phyloP scores from a whole-genome alignment of 37 sponge, comb jelly and placozoan genomes.

The Chondrilla cf. caribensis region DNA sequence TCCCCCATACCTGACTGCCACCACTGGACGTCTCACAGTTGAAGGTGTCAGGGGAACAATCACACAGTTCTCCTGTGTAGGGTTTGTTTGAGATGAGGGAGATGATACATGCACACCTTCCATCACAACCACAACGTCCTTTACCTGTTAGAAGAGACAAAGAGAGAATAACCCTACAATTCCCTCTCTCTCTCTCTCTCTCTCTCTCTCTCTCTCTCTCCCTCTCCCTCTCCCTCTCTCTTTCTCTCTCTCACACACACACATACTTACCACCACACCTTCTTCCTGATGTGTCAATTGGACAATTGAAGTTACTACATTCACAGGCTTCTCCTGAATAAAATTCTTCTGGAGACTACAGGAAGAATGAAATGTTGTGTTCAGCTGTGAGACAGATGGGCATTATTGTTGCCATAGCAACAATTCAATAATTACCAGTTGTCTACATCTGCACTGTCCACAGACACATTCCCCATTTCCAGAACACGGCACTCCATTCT shows the following conservation, averaged over 20 bases:
- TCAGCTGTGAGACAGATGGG: too few species aligned
- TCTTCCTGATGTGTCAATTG: neutral
- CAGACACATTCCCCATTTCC: constrained; percentile 53
- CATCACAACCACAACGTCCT: constrained; percentile 2
- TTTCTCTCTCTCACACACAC: too few species aligned
- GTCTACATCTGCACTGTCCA: constrained; percentile 46
- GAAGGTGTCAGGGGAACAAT: constrained; percentile 8
- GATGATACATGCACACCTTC: neutral
- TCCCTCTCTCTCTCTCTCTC: too few species aligned
- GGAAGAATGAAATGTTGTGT: too few species aligned
- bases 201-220: too few species aligned
- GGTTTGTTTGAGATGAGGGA: neutral
- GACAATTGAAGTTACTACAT: constrained; percentile 53
- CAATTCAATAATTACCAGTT: neutral
- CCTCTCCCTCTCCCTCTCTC: too few species aligned
- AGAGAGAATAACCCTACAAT: neutral
- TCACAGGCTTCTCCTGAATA: constrained; percentile 59
- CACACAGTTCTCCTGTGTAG: constrained; percentile 12
- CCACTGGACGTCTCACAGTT: neutral
- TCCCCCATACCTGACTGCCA: neutral
- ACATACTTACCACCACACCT: neutral
- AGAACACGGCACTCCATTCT: constrained; percentile 33
- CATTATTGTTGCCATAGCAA: too few species aligned
- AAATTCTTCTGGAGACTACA: constrained; percentile 19
- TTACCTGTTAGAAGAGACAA: neutral